Conservation (phyloP, 1,140 invertebrate species). For the Drosophila prosaltans region DNA sequence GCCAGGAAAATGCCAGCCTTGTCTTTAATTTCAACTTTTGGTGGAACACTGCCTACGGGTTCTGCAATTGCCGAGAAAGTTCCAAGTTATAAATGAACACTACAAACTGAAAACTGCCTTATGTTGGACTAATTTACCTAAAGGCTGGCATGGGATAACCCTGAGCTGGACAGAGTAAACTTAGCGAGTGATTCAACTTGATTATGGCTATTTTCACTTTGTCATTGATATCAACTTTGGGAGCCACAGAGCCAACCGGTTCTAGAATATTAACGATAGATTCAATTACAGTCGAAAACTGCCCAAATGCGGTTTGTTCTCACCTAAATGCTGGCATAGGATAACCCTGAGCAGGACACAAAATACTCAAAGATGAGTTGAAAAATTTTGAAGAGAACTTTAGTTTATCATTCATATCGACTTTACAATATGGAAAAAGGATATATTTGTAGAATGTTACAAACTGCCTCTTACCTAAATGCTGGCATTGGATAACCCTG, state of each 20-base stretch:
- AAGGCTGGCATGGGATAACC: conserved; percentile 87
- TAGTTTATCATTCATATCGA: conserved; percentile 84
- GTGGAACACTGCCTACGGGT: conserved; percentile 87
- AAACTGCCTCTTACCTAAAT: conserved; percentile 86
- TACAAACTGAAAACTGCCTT: conserved; percentile 1
- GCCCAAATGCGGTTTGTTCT: conserved; percentile 63
- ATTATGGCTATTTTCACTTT: conserved; percentile 69
- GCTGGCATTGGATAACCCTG: conserved; percentile 87
- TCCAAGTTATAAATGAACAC: not conserved
- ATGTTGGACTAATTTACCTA: conserved; percentile 83
- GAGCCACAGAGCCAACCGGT: conserved; percentile 84
- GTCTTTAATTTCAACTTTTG: conserved; percentile 86
- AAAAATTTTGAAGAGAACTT: conserved; percentile 84
- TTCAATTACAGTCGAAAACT: conserved; percentile 14
- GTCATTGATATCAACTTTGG: conserved; percentile 84
- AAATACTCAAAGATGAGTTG: conserved; percentile 67
- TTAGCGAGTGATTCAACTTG: conserved; percentile 39
- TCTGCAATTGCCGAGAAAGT: conserved; percentile 62
- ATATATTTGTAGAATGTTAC: not conserved
- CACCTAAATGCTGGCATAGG: conserved; percentile 86
- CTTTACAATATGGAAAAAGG: conserved; percentile 78
- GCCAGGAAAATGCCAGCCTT: conserved; percentile 80
- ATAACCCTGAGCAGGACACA: conserved; percentile 87
- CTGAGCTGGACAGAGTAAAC: conserved; percentile 88
- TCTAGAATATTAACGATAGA: conserved; percentile 72